Evolutionary conservation across 2,113 vertebrate genomes (phyloP).

Genomic region (Electrona antarctica): DNA sequence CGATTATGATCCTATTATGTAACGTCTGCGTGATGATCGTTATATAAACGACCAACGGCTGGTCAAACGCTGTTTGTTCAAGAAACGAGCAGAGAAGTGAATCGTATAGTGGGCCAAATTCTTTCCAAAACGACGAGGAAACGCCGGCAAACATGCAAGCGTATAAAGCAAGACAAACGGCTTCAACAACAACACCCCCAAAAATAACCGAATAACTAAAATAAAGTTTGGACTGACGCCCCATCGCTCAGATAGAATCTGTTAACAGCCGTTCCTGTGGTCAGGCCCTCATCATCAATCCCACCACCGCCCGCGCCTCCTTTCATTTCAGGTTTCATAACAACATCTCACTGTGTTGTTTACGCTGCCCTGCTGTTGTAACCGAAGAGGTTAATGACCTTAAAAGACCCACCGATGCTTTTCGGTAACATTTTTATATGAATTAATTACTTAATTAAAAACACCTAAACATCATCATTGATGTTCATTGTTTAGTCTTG

Average conservation of each 20-base stretch:
- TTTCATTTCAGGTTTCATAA: not conserved
- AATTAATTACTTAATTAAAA: too few species aligned
- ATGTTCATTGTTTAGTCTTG: too few species aligned
- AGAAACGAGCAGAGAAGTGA: slow-evolving; percentile 27
- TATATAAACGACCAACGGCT: slow-evolving; percentile 15
- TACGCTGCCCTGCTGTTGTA: not conserved
- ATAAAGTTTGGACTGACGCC: not conserved
- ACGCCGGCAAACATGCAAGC: slow-evolving; percentile 14
- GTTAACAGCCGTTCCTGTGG: not conserved
- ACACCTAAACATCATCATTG: too few species aligned
- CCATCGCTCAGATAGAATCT: not conserved
- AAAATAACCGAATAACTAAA: slow-evolving; percentile 24
- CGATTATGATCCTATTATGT: slow-evolving; percentile 34
- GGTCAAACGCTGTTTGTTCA: slow-evolving; percentile 16
- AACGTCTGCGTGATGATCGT: not conserved
- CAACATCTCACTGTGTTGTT: not conserved
- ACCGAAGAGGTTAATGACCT: not conserved
- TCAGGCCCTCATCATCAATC: not conserved
- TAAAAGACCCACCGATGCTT: too few species aligned
- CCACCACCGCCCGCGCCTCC: not conserved
- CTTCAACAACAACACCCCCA: not conserved
- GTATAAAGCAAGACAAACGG: not conserved
- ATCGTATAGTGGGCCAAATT: slow-evolving; percentile 24
- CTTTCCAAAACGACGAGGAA: not conserved
- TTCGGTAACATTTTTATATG: too few species aligned